These are phyloP conservation scores for Serranus cabrilla DNA, from an alignment of 2,797 vertebrate species.

Conservation along the genomic window DNA sequence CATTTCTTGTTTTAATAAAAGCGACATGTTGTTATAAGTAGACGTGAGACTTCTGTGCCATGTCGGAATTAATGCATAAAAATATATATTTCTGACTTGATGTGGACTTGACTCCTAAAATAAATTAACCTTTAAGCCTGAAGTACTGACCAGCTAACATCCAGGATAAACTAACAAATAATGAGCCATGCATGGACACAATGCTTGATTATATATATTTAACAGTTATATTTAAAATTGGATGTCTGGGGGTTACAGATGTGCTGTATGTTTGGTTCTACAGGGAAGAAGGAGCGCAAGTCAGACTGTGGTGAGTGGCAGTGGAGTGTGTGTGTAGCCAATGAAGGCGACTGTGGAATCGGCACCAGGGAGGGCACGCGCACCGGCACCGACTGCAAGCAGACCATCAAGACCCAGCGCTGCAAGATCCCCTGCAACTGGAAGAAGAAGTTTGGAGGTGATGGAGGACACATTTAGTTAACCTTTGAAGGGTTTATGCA, in stretches of 20 bases:
- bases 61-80: neutral
- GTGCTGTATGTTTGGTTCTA: neutral
- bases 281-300: conserved; percentile 96
- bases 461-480: conserved; percentile 14
- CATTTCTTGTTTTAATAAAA: conserved; percentile 26
- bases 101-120: neutral
- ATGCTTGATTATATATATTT: neutral
- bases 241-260: neutral
- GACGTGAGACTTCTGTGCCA: neutral
- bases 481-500: neutral
- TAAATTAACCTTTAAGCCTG: neutral
- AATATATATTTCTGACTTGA: neutral
- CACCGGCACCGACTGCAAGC: conserved; percentile 93
- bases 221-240: neutral
- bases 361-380: conserved; percentile 96
- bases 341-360: conserved; percentile 93
- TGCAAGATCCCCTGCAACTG: conserved; percentile 99
- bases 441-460: conserved; percentile 99
- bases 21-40: neutral
- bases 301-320: conserved; percentile 98
- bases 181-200: neutral
- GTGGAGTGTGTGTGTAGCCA: conserved; percentile 97
- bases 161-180: neutral
- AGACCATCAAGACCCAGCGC: conserved; percentile 97
- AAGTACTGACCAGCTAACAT: neutral